Evolutionary conservation across 2,888 invertebrate species (phyloP).

Genomic region (Lutraria lutraria): DNA sequence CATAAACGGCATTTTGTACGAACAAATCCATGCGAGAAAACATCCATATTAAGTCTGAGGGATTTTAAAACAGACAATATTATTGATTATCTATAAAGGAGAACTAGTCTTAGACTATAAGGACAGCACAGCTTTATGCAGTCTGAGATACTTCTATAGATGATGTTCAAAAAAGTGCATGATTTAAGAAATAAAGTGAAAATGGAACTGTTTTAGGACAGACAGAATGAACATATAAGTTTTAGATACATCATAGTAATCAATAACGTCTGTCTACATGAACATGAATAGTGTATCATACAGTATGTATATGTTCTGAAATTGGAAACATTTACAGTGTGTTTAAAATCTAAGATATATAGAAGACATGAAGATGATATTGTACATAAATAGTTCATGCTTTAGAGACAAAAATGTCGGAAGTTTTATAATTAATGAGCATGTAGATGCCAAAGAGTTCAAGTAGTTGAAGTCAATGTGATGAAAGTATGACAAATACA

Average conservation of each 20-base stretch:
- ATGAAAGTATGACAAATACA: too few species aligned
- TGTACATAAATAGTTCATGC: background rate
- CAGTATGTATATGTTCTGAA: background rate
- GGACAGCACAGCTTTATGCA: constrained; percentile 16
- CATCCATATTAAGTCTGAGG: constrained; percentile 23
- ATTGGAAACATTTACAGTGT: background rate
- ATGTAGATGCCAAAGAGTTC: too few species aligned
- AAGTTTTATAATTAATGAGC: too few species aligned
- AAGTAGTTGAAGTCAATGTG: too few species aligned
- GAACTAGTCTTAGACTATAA: constrained; percentile 2
- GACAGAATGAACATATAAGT: background rate
- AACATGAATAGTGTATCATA: background rate
- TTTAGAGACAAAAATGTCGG: too few species aligned
- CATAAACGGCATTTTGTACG: background rate
- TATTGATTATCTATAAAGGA: constrained; percentile 36
- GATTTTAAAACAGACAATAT: constrained; percentile 40
- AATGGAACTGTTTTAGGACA: background rate
- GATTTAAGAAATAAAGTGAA: background rate
- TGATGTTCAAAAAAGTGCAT: background rate
- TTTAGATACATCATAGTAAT: background rate
- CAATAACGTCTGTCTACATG: background rate
- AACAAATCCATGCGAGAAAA: constrained; percentile 5
- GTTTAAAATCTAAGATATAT: background rate
- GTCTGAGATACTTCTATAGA: background rate
- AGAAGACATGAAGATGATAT: background rate